These are phyloP conservation scores for Danio rerio DNA, from an alignment of 2,113 vertebrate species.

Conservation along the genomic window DNA sequence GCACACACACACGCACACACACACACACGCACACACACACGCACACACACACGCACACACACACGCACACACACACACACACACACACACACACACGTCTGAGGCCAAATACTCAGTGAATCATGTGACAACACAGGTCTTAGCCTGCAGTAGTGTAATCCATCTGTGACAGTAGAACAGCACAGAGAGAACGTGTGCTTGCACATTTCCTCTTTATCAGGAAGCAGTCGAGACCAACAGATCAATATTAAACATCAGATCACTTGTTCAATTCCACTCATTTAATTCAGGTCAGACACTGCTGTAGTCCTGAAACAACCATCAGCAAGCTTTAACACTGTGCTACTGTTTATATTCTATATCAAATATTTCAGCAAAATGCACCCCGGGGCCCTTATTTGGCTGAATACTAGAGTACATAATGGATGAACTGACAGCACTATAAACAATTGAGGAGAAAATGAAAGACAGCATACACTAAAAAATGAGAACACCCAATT, in stretches of 20 bases:
- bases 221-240: constrained; percentile 9
- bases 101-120: constrained; percentile 6
- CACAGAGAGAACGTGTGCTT: not conserved
- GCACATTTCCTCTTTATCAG: constrained; percentile 28
- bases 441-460: not conserved
- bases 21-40: constrained; percentile 20
- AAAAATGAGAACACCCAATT: not conserved
- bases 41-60: constrained; percentile 5
- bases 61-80: constrained; percentile 12
- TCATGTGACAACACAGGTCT: constrained; percentile 23
- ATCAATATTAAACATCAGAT: constrained; percentile 17
- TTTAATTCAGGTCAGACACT: constrained; percentile 5
- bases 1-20: no score
- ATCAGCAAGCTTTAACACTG: not conserved
- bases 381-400: constrained; percentile 15
- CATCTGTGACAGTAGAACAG: constrained; percentile 19
- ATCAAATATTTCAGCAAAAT: constrained; percentile 30
- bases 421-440: constrained; percentile 17
- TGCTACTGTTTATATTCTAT: constrained; percentile 28
- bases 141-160: constrained; percentile 32
- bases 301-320: not conserved
- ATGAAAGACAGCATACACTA: not conserved
- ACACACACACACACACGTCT: not conserved
- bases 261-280: constrained; percentile 4
- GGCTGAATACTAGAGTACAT: constrained; percentile 25